These are phyloP conservation scores for Phalera bucephala DNA, from an alignment of 2,888 invertebrate genomes.

Conservation along the genomic window DNA sequence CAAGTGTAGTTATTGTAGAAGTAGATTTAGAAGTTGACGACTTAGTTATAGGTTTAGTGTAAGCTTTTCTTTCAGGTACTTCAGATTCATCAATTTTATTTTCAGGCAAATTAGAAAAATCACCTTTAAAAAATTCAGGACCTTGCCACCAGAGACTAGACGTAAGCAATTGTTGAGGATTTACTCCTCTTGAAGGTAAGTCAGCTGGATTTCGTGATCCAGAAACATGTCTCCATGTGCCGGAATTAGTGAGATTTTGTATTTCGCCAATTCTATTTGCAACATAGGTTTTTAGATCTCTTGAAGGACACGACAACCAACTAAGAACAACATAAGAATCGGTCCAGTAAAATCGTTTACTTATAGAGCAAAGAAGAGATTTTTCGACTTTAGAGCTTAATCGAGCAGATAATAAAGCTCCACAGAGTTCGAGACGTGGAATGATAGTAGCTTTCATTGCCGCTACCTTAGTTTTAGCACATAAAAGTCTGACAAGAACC, in stretches of 20 bases:
- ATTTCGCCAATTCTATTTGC: conserved; percentile 18
- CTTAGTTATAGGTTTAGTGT: neutral
- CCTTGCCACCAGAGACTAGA: conserved; percentile 14
- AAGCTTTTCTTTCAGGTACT: conserved; percentile 1
- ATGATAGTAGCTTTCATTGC: conserved; percentile 10
- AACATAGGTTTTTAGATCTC: conserved; percentile 19
- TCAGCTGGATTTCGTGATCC: conserved; percentile 18
- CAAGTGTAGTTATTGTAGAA: neutral
- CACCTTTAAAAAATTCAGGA: conserved; percentile 4
- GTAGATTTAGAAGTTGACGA: neutral
- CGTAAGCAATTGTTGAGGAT: conserved; percentile 2
- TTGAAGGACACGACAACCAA: conserved; percentile 6
- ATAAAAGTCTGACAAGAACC: neutral
- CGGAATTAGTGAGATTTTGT: conserved; percentile 8
- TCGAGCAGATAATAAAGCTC: conserved; percentile 2
- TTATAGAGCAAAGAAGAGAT: conserved; percentile 1
- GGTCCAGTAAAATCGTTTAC: neutral
- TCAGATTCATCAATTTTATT: neutral
- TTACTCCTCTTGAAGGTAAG: conserved; percentile 14
- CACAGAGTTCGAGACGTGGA: conserved; percentile 10
- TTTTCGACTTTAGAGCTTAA: conserved; percentile 6
- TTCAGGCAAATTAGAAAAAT: neutral
- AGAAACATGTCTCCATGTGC: conserved; percentile 11
- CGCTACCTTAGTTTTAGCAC: conserved; percentile 12
- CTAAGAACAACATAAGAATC: conserved; percentile 11